Conservation (phyloP, 2,888 invertebrate genomes). For the Andrena fulva region DNA sequence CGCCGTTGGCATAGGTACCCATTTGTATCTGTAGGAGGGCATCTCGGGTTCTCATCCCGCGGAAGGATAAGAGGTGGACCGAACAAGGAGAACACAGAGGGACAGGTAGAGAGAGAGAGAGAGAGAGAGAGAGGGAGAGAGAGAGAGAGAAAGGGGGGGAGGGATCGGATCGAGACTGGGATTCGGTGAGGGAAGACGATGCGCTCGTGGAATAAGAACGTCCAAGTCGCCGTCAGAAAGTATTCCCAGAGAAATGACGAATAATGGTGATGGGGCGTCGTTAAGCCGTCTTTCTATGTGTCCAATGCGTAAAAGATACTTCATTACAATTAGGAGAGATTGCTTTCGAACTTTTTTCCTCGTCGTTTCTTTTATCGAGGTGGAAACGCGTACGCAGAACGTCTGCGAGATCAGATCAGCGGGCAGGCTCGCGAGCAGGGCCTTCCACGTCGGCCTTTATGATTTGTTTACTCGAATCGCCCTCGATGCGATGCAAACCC, state of each 20-base stretch:
- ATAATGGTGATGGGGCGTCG: neutral
- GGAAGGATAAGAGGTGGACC: conserved; percentile 61
- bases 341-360: neutral
- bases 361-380: conserved; percentile 45
- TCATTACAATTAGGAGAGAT: neutral
- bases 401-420: conserved; percentile 69
- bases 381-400: conserved; percentile 75
- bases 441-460: conserved; percentile 71
- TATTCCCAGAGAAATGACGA: too few species aligned
- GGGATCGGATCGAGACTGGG: conserved; percentile 33
- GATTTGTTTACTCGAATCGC: conserved; percentile 83
- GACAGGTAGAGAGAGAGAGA: conserved; percentile 19
- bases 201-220: conserved; percentile 7
- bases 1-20: conserved; percentile 82
- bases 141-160: conserved; percentile 18
- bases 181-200: conserved; percentile 43
- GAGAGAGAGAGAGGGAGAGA: conserved; percentile 28
- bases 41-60: conserved; percentile 78
- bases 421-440: conserved; percentile 59
- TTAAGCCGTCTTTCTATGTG: neutral
- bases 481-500: conserved; percentile 74
- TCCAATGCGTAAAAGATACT: neutral
- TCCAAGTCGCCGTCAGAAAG: neutral
- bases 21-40: conserved; percentile 81
- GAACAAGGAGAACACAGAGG: conserved; percentile 39